Conservation (phyloP, 2,797 vertebrate species). For the Urosaurus nigricauda region DNA sequence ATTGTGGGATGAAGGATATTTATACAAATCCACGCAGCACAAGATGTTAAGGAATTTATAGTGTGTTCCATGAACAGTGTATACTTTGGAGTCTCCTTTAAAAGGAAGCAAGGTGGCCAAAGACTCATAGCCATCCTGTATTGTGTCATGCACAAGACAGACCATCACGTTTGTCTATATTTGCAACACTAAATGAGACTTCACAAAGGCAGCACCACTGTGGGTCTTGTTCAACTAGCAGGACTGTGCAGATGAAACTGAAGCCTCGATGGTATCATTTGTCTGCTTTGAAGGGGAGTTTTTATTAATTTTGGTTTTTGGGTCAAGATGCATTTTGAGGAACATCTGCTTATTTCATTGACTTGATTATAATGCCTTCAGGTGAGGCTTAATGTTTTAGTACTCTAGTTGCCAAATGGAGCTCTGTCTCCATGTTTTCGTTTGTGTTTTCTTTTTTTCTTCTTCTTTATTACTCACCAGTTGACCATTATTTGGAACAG, state of each 20-base stretch:
- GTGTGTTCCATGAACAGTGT: constrained; percentile 73
- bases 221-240: constrained; percentile 65
- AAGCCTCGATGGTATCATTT: constrained; percentile 53
- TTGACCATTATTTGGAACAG: constrained; percentile 62
- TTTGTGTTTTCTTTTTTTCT: constrained; percentile 7
- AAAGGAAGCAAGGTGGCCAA: constrained; percentile 63
- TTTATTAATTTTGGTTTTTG: constrained; percentile 38
- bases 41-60: constrained; percentile 68
- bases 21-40: constrained; percentile 78
- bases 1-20: constrained; percentile 82
- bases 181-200: constrained; percentile 48
- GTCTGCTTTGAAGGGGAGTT: constrained; percentile 56
- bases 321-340: constrained; percentile 46
- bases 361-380: constrained; percentile 21
- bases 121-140: constrained; percentile 64
- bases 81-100: constrained; percentile 69
- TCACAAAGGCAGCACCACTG: constrained; percentile 61
- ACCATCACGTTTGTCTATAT: constrained; percentile 67
- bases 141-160: constrained; percentile 59
- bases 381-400: constrained; percentile 6
- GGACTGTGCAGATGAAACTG: constrained; percentile 56
- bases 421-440: constrained; percentile 28
- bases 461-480: constrained; percentile 40
- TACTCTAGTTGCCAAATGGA: constrained; percentile 40
- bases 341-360: not conserved